Evolutionary conservation across 2,888 invertebrate species (phyloP).

Genomic region (Mesorhabditis sp.): DNA sequence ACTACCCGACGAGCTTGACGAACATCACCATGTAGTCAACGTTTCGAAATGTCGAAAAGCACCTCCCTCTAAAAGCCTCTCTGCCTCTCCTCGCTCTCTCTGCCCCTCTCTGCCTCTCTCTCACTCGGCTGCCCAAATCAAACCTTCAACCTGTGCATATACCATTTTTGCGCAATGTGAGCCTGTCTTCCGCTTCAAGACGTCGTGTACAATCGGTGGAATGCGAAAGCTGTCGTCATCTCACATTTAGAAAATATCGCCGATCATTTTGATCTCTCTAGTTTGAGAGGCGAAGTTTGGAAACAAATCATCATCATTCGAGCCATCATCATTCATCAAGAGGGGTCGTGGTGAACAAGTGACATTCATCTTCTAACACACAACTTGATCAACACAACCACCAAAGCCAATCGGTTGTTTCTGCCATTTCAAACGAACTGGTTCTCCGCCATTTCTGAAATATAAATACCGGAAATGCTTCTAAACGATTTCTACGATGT

Average conservation of each 20-base stretch:
- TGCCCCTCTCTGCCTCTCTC: not conserved
- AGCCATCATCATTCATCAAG: no score
- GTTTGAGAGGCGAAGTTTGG: not conserved
- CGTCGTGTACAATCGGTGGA: constrained; percentile 35
- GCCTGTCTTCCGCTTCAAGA: constrained; percentile 46
- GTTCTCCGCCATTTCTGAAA: no score
- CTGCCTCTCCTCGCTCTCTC: not conserved
- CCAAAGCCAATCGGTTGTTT: not conserved
- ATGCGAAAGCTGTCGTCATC: constrained; percentile 57
- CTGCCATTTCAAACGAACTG: not conserved
- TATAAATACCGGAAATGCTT: no score
- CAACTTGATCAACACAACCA: no score
- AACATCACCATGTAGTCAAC: no score
- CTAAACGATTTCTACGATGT: no score
- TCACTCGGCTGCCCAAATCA: not conserved
- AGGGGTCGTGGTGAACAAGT: constrained; percentile 37
- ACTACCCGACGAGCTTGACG: no score
- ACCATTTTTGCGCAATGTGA: constrained; percentile 18
- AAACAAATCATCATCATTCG: no score
- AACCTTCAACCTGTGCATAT: not conserved
- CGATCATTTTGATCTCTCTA: no score
- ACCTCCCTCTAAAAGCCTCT: no score
- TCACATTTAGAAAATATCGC: constrained; percentile 42
- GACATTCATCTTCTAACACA: not conserved
- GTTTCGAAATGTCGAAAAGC: no score